phyloP scores from a whole-genome alignment of 2,797 vertebrate species.

The Halcyon badia region DNA sequence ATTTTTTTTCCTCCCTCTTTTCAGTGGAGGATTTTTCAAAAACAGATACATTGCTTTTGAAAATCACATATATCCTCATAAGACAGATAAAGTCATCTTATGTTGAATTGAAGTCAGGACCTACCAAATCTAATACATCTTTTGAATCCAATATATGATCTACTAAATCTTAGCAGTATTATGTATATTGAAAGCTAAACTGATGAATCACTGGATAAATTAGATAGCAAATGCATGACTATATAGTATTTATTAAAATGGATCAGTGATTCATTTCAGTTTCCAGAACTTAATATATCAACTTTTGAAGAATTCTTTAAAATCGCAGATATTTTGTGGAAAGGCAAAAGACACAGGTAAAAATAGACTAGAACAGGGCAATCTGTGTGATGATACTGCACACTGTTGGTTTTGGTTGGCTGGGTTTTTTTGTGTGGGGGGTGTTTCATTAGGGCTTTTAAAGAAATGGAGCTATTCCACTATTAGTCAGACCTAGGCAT shows the following conservation, averaged over 20 bases:
- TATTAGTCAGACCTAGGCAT: not conserved
- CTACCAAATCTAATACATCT: conserved; percentile 47
- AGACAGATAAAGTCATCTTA: conserved; percentile 54
- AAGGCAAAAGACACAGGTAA: not conserved
- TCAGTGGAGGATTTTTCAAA: conserved; percentile 15
- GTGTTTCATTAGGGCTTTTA: not conserved
- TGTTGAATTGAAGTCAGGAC: conserved; percentile 16
- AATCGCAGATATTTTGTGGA: not conserved
- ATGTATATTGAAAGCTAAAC: conserved; percentile 49
- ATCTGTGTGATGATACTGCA: not conserved
- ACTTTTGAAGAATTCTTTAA: not conserved
- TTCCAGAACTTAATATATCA: conserved; percentile 22
- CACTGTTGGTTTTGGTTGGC: not conserved
- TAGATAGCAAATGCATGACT: conserved; percentile 23
- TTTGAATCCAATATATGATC: conserved; percentile 54
- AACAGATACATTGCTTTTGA: conserved; percentile 25
- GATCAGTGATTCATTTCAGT: not conserved
- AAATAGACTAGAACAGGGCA: not conserved
- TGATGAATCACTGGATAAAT: conserved; percentile 59
- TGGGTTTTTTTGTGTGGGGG: no score
- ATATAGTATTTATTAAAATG: conserved; percentile 61
- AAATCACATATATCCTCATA: conserved; percentile 41
- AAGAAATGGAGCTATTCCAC: not conserved
- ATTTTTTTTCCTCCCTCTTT: not conserved
- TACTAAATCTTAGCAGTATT: conserved; percentile 58